Conservation (phyloP, 2,113 vertebrate species). For the Edolisoma coerulescens region DNA sequence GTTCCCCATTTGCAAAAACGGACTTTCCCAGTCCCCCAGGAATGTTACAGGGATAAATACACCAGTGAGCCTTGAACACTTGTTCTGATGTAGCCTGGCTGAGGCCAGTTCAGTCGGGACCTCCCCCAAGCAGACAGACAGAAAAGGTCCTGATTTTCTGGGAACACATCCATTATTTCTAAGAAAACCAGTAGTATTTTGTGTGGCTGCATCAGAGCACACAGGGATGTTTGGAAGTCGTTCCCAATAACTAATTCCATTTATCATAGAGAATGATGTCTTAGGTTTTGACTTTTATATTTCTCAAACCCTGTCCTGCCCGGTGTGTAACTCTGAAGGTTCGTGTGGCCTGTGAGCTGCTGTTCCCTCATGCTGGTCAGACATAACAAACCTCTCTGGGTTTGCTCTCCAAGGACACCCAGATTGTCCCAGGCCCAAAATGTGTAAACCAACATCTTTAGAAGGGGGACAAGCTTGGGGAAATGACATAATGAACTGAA, state of each 20-base stretch:
- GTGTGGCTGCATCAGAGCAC: neutral
- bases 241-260: neutral
- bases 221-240: accelerated
- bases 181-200: neutral
- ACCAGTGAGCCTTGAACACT: accelerated
- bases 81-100: neutral
- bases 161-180: neutral
- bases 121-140: neutral
- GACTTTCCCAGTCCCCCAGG: neutral
- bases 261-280: neutral
- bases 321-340: no score
- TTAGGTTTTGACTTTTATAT: no score
- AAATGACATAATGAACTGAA: no score
- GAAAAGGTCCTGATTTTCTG: neutral
- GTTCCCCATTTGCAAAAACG: neutral
- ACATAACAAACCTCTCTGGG: no score
- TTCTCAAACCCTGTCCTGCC: no score
- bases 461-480: no score
- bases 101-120: accelerated
- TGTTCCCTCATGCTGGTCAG: no score
- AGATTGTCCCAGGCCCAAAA: no score
- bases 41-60: neutral
- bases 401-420: no score
- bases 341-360: no score
- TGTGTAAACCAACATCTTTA: no score